Conservation (phyloP, 2,888 invertebrate genomes). For the Anodontia alba region DNA sequence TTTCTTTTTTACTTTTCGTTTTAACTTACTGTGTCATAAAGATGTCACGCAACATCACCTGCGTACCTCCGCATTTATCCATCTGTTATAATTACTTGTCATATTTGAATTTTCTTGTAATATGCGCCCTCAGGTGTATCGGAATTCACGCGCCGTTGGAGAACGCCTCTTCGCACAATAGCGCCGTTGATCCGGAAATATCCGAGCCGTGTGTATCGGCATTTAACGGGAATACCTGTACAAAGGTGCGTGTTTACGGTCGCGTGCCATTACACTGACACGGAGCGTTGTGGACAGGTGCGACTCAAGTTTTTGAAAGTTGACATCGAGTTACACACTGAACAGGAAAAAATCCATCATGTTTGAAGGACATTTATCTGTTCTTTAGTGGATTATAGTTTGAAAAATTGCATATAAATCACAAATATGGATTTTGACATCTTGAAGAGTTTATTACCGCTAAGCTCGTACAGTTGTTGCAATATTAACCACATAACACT, state of each 20-base stretch:
- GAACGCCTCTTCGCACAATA: not conserved
- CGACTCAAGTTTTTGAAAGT: not conserved
- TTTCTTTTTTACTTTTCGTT: too few species aligned
- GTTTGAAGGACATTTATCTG: conserved; percentile 1
- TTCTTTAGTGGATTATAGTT: not conserved
- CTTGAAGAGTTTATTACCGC: not conserved
- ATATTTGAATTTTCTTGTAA: conserved; percentile 29
- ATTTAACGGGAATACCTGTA: not conserved
- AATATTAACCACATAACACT: too few species aligned
- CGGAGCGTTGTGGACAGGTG: conserved; percentile 55
- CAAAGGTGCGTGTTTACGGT: conserved; percentile 31
- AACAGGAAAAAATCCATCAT: not conserved
- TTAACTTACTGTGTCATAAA: too few species aligned
- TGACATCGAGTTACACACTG: not conserved
- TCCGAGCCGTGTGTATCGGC: conserved; percentile 10
- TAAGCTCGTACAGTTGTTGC: too few species aligned
- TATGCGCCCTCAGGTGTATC: conserved; percentile 29
- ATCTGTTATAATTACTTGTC: conserved; percentile 14
- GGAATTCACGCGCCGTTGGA: conserved; percentile 32
- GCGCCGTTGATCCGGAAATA: conserved; percentile 8
- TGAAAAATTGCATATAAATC: not conserved
- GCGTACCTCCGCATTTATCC: not conserved
- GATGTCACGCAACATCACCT: conserved; percentile 17
- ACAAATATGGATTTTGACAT: not conserved
- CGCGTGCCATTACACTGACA: conserved; percentile 63